Evolutionary conservation across 2,113 vertebrate genomes (phyloP).

Genomic region (Cebidichthys violaceus): DNA sequence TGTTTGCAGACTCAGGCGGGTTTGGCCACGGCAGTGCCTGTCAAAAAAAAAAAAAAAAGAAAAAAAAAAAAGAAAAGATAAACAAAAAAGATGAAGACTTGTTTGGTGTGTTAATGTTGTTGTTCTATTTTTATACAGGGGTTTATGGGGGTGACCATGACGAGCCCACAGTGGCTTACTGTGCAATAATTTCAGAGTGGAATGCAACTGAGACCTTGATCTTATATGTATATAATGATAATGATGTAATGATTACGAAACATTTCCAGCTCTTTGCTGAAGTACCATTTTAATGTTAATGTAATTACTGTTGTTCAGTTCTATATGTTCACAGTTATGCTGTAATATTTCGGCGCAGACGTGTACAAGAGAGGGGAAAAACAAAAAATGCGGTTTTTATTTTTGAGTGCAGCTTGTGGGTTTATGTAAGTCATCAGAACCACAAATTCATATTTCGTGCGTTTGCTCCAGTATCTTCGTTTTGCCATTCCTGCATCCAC

Average conservation of each 20-base stretch:
- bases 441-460: slow-evolving; percentile 49
- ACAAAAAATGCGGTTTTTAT: slow-evolving; percentile 80
- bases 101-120: slow-evolving; percentile 89
- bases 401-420: slow-evolving; percentile 86
- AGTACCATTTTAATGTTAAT: slow-evolving; percentile 67
- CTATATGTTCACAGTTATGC: slow-evolving; percentile 79
- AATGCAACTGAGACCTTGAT: slow-evolving; percentile 84
- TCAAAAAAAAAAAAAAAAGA: slow-evolving; percentile 72
- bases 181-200: slow-evolving; percentile 94
- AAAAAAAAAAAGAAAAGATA: slow-evolving; percentile 57
- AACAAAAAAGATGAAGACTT: slow-evolving; percentile 76
- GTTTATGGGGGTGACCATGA: slow-evolving; percentile 87
- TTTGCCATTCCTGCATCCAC: slow-evolving; percentile 64
- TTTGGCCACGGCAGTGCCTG: slow-evolving; percentile 77
- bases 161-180: slow-evolving; percentile 90
- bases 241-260: slow-evolving; percentile 68
- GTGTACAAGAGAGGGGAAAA: slow-evolving; percentile 86
- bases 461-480: slow-evolving; percentile 58
- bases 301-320: slow-evolving; percentile 67
- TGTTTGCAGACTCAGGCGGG: slow-evolving; percentile 69
- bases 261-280: slow-evolving; percentile 83
- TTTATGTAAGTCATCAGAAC: slow-evolving; percentile 81
- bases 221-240: slow-evolving; percentile 84
- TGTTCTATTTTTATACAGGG: slow-evolving; percentile 91
- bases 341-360: slow-evolving; percentile 89